Conservation (phyloP, 2,888 invertebrate species). For the Volucella bombylans region DNA sequence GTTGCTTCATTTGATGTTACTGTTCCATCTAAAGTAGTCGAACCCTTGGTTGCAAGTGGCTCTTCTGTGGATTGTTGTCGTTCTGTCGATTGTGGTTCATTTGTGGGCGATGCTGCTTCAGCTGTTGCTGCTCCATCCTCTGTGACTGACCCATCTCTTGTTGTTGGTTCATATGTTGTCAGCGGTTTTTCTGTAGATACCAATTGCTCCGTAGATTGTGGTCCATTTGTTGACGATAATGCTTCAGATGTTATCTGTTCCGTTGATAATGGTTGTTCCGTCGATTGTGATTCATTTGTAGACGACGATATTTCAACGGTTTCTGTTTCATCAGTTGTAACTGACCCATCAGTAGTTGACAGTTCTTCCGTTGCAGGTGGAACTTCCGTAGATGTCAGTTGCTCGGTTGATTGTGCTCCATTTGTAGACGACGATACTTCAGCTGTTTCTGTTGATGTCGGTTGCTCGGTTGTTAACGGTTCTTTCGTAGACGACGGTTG, state of each 20-base stretch:
- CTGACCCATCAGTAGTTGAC: neutral
- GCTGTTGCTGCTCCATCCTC: neutral
- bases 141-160: neutral
- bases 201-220: neutral
- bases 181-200: neutral
- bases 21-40: no score
- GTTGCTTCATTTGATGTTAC: no score
- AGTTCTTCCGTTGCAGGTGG: conserved; percentile 36
- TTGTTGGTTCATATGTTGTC: neutral
- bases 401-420: conserved; percentile 26
- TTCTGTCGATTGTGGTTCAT: neutral
- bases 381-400: conserved; percentile 40
- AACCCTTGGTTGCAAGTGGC: no score
- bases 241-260: neutral
- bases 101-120: neutral
- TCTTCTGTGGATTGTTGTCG: neutral
- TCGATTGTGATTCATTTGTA: neutral
- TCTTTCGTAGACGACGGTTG: neutral
- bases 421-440: neutral
- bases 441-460: neutral
- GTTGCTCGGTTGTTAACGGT: neutral
- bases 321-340: neutral
- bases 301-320: neutral
- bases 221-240: neutral
- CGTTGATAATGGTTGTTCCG: neutral